Conservation (phyloP, 2,888 invertebrate genomes). For the Boloria euphrosyne region DNA sequence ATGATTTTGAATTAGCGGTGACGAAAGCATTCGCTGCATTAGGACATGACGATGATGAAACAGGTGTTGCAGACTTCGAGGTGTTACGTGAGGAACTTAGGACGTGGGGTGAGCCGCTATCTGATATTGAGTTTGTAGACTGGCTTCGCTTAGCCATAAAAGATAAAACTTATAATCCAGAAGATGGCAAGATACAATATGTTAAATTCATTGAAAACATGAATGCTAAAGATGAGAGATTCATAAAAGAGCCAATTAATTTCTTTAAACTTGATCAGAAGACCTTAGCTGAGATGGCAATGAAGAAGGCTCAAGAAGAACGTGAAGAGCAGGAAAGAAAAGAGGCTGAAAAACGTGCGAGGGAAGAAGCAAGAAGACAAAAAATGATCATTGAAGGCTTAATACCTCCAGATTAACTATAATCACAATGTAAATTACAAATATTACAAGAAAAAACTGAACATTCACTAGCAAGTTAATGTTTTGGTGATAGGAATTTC, state of each 20-base stretch:
- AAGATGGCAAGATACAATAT: conserved; percentile 60
- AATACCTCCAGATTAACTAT: conserved; percentile 46
- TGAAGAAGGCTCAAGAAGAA: conserved; percentile 67
- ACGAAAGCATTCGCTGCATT: conserved; percentile 65
- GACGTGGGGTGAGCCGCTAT: conserved; percentile 68
- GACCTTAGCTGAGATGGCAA: conserved; percentile 69
- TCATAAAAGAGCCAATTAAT: conserved; percentile 68
- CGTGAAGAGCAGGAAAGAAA: conserved; percentile 60
- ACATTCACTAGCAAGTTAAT: not conserved
- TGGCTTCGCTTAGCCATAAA: conserved; percentile 61
- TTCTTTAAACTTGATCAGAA: conserved; percentile 75
- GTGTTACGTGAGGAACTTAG: conserved; percentile 61
- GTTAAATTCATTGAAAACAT: conserved; percentile 71
- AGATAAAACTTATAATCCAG: conserved; percentile 62
- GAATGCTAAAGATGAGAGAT: conserved; percentile 66
- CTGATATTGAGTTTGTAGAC: conserved; percentile 67
- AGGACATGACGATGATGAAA: conserved; percentile 66
- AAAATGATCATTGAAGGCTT: conserved; percentile 69
- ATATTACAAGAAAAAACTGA: too few species aligned
- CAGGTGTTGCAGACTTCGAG: conserved; percentile 59
- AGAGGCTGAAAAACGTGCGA: conserved; percentile 60
- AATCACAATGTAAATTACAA: too few species aligned
- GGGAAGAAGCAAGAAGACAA: conserved; percentile 64
- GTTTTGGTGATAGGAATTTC: not conserved
- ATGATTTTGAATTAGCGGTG: conserved; percentile 65